Evolutionary conservation across 2,797 vertebrate species (phyloP).

Genomic region (Ispidina lecontei): DNA sequence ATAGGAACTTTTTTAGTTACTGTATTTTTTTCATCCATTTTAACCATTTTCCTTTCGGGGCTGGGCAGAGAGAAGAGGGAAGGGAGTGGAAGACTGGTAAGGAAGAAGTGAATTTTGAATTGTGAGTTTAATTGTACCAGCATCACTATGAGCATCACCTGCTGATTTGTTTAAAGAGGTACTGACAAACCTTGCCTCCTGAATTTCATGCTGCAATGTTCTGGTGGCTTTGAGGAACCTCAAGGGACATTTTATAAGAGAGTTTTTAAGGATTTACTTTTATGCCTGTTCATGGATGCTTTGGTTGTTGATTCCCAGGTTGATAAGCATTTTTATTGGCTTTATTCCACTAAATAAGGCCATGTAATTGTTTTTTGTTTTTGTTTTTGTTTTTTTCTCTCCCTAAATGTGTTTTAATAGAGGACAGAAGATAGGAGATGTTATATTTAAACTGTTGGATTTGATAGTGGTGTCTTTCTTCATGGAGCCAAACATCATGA

Average conservation of each 20-base stretch:
- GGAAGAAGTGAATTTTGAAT: not conserved
- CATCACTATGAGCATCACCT: not conserved
- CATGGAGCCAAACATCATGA: accelerated
- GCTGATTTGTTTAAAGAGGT: not conserved
- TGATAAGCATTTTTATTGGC: not conserved
- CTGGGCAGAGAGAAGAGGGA: not conserved
- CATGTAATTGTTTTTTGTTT: too few relatives aligned
- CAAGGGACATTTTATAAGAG: not conserved
- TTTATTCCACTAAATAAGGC: not conserved
- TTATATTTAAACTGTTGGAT: not conserved
- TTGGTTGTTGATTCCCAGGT: not conserved
- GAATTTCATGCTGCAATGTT: not conserved
- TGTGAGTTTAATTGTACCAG: not conserved
- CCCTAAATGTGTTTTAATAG: not conserved
- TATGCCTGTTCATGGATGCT: not conserved
- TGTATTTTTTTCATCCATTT: slow-evolving; percentile 26
- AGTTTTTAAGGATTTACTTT: not conserved
- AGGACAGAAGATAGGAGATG: not conserved
- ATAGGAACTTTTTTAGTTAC: slow-evolving; percentile 33
- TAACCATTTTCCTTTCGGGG: not conserved
- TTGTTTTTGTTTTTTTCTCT: not conserved
- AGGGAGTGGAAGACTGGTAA: not conserved
- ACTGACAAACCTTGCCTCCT: not conserved
- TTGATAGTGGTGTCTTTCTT: not conserved
- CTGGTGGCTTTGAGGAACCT: not conserved